Conservation (phyloP, 2,113 vertebrate genomes). For the Penelope pileata region DNA sequence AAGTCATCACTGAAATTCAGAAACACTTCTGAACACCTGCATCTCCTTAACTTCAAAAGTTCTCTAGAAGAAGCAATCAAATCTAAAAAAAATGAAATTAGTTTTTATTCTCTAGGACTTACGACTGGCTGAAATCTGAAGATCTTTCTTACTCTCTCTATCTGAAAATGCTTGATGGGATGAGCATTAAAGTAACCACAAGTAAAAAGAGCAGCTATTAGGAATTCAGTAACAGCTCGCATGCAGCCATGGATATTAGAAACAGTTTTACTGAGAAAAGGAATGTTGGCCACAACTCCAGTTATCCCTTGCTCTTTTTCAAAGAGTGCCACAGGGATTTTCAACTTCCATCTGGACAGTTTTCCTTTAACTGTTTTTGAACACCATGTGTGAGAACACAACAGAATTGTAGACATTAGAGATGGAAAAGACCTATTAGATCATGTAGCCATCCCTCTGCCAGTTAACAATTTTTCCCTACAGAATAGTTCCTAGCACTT, state of each 20-base stretch:
- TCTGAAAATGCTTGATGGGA: background rate
- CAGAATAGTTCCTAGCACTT: slow-evolving; percentile 47
- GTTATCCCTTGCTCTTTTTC: slow-evolving; percentile 45
- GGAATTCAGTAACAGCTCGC: slow-evolving; percentile 33
- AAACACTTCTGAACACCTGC: background rate
- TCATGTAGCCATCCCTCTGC: slow-evolving; percentile 44
- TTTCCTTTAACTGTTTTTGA: slow-evolving; percentile 65
- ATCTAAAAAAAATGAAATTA: background rate
- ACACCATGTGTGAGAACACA: slow-evolving; percentile 55
- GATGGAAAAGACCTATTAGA: slow-evolving; percentile 63
- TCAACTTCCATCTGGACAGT: slow-evolving; percentile 65
- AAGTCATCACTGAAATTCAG: slow-evolving; percentile 30
- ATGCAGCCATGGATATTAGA: slow-evolving; percentile 9
- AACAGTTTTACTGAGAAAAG: slow-evolving; percentile 47
- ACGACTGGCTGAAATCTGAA: background rate
- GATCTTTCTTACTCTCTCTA: background rate
- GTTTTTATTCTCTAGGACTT: background rate
- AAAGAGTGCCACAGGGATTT: slow-evolving; percentile 57
- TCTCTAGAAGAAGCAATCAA: background rate
- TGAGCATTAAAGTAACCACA: slow-evolving; percentile 12
- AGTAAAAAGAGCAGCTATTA: slow-evolving; percentile 39
- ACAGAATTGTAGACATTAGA: slow-evolving; percentile 16
- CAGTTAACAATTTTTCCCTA: slow-evolving; percentile 41
- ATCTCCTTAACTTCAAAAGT: slow-evolving; percentile 7
- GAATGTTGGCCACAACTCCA: slow-evolving; percentile 57